Percentiles rank a stretch among this genome's conserved stretches.
Conservation (phyloP, 92 coral and sea anemone species). For the Palythoa grandis region DNA sequence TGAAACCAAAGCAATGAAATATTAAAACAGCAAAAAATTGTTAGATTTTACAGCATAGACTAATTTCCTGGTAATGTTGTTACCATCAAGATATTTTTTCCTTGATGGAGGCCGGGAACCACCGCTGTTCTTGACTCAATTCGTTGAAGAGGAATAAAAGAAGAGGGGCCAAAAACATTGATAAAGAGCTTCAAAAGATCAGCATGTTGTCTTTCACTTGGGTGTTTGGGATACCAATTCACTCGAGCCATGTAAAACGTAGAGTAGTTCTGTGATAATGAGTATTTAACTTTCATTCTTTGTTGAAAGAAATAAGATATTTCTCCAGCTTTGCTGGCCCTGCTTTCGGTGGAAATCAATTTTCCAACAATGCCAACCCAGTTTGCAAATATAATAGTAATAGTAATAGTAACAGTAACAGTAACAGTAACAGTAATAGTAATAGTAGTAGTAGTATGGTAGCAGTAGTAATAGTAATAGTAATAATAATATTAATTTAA, state of each 20-base stretch:
- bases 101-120: not conserved
- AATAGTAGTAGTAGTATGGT: no score
- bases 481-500: no score
- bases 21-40: not conserved
- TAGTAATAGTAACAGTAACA: no score
- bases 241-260: conserved; percentile 46
- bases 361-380: conserved; percentile 52
- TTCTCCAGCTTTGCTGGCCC: conserved; percentile 7
- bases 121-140: not conserved
- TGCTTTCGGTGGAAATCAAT: not conserved
- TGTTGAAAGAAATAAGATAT: conserved; percentile 48
- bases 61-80: not conserved
- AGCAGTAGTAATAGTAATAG: no score
- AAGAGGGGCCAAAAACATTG: conserved; percentile 38
- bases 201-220: conserved; percentile 2
- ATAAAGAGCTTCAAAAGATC: conserved; percentile 22
- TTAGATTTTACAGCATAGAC: not conserved
- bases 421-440: no score
- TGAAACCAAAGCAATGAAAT: not conserved
- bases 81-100: not conserved
- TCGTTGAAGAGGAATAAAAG: conserved; percentile 54
- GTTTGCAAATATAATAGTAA: conserved; percentile 58
- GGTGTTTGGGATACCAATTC: conserved; percentile 49
- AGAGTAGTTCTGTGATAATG: not conserved
- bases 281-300: conserved; percentile 39